Percentiles rank a stretch among this genome's conserved stretches.
These are phyloP conservation scores for Squalus acanthias DNA, from an alignment of 2,797 vertebrate species.

Conservation along the genomic window DNA sequence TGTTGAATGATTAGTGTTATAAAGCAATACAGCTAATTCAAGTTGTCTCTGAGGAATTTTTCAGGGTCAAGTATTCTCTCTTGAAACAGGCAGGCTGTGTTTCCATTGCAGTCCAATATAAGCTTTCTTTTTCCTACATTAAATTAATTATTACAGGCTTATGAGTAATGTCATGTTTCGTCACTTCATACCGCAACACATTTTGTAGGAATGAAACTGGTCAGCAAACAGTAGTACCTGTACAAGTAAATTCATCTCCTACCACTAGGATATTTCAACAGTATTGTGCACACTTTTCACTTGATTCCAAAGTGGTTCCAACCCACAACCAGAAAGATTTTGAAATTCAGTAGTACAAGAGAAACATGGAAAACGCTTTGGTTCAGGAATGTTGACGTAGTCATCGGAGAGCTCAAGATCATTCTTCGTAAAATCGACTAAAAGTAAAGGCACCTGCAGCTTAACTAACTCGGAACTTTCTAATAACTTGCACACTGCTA, in stretches of 20 bases:
- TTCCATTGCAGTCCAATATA: neutral
- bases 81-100: neutral
- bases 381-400: neutral
- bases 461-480: neutral
- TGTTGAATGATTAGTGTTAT: neutral
- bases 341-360: neutral
- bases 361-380: neutral
- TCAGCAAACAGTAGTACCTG: neutral
- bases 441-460: neutral
- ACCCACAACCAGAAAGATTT: neutral
- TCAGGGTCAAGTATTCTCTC: neutral
- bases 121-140: neutral
- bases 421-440: neutral
- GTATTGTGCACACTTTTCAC: neutral
- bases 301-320: neutral
- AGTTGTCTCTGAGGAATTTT: neutral
- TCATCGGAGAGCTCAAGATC: neutral
- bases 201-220: neutral
- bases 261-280: neutral
- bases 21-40: neutral
- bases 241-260: neutral
- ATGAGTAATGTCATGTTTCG: neutral
- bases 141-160: neutral
- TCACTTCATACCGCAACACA: neutral
- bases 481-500: neutral